Conservation (phyloP, 2,113 vertebrate genomes). For the Equus quagga region DNA sequence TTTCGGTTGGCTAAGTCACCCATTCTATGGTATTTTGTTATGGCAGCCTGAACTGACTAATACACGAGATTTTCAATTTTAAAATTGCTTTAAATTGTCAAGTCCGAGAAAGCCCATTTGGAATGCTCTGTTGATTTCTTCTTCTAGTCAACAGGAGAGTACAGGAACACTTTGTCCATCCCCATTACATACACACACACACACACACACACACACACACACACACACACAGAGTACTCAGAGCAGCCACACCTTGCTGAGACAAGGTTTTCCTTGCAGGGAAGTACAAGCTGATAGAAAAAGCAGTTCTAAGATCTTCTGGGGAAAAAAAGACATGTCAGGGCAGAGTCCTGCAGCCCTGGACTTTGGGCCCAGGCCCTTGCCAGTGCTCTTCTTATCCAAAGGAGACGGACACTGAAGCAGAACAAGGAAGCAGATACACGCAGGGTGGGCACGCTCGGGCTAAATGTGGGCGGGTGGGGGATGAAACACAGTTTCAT, state of each 20-base stretch:
- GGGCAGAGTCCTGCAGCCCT: not conserved
- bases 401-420: not conserved
- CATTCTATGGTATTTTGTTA: not conserved
- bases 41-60: not conserved
- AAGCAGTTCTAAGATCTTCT: not conserved
- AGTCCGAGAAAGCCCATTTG: constrained; percentile 38
- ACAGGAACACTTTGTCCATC: not conserved
- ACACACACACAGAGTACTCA: not conserved
- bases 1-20: not conserved
- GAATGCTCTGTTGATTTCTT: constrained; percentile 27
- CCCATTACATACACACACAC: not conserved
- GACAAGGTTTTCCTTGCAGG: constrained; percentile 51
- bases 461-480: not conserved
- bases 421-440: not conserved
- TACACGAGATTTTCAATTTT: not conserved
- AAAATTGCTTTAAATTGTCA: constrained; percentile 39
- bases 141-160: not conserved
- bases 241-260: not conserved
- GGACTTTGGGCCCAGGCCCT: not conserved
- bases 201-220: not conserved
- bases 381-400: not conserved
- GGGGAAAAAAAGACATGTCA: not conserved
- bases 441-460: not conserved
- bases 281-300: not conserved
- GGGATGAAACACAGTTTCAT: not conserved